A percentile compares a stretch with the other conserved stretches of the same genome.
Conservation (phyloP, 2,888 invertebrate genomes). For the Drosophila anomelani region DNA sequence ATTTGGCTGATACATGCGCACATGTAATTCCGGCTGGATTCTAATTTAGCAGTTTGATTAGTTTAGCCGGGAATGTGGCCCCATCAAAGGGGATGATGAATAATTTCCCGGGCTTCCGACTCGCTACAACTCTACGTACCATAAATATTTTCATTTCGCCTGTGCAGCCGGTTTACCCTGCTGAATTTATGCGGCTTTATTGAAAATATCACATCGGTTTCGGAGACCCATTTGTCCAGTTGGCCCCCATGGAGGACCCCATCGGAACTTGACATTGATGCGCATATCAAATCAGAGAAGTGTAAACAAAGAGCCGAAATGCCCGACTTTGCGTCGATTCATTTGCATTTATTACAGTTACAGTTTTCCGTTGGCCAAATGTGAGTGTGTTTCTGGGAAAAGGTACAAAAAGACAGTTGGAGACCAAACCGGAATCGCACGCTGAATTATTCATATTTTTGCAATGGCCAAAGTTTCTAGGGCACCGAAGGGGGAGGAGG, state of each 20-base stretch:
- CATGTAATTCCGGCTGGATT: slow-evolving; percentile 37
- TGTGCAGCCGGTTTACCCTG: too few species aligned
- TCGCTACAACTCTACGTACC: background rate
- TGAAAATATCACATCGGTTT: slow-evolving; percentile 27
- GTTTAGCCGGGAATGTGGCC: slow-evolving; percentile 20
- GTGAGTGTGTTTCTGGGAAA: slow-evolving; percentile 17
- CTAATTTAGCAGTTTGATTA: slow-evolving; percentile 43
- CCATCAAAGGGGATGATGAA: slow-evolving; percentile 27
- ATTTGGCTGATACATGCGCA: slow-evolving; percentile 31
- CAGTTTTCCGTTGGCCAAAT: slow-evolving; percentile 6
- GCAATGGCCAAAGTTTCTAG: slow-evolving; percentile 47
- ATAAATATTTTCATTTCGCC: slow-evolving; percentile 17
- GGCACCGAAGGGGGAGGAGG: slow-evolving; percentile 8
- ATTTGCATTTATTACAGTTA: slow-evolving; percentile 69
- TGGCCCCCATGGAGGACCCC: background rate
- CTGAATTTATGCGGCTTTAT: slow-evolving; percentile 23
- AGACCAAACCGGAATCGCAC: slow-evolving; percentile 56
- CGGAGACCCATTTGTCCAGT: slow-evolving; percentile 27
- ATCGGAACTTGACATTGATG: slow-evolving; percentile 60
- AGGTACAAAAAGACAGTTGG: slow-evolving; percentile 32
- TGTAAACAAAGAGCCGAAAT: slow-evolving; percentile 65
- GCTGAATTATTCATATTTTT: slow-evolving; percentile 75
- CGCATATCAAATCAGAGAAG: slow-evolving; percentile 59
- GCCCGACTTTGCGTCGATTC: slow-evolving; percentile 70
- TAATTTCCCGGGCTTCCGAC: slow-evolving; percentile 9